phyloP scores from a whole-genome alignment of 2,113 vertebrate species.

The Ornithorhynchus anatinus region DNA sequence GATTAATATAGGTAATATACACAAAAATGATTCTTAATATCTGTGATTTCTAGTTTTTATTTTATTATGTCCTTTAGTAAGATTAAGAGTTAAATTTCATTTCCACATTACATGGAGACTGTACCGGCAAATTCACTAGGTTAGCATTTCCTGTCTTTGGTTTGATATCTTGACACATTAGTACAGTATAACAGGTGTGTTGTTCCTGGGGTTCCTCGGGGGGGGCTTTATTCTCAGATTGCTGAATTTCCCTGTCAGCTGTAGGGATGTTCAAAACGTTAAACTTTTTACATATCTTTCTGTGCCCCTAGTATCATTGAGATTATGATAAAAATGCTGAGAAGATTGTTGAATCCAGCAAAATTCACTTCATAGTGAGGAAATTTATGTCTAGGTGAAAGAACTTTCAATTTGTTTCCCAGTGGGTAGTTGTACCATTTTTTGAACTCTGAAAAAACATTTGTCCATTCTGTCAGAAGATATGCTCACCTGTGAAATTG shows the following conservation, averaged over 20 bases:
- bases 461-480: slow-evolving; percentile 10
- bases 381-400: neutral
- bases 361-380: slow-evolving; percentile 7
- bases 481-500: slow-evolving; percentile 43
- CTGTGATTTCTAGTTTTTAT: no score
- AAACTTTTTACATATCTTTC: slow-evolving; percentile 46
- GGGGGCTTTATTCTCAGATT: slow-evolving; percentile 65
- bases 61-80: neutral
- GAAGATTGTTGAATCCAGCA: slow-evolving; percentile 29
- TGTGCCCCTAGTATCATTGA: neutral
- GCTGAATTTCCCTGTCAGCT: slow-evolving; percentile 65
- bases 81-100: slow-evolving; percentile 39
- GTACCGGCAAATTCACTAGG: slow-evolving; percentile 52
- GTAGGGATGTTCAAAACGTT: slow-evolving; percentile 44
- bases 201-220: slow-evolving; percentile 66
- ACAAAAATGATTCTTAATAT: no score
- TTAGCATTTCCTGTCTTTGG: slow-evolving; percentile 79
- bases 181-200: slow-evolving; percentile 67
- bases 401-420: neutral
- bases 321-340: slow-evolving; percentile 43
- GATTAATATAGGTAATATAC: no score
- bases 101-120: slow-evolving; percentile 41
- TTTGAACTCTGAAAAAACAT: neutral
- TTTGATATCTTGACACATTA: slow-evolving; percentile 68
- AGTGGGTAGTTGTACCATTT: neutral